Base-by-base conservation (phyloP, 2,113 vertebrate species). In the Coryphaenoides rupestris region DNA sequence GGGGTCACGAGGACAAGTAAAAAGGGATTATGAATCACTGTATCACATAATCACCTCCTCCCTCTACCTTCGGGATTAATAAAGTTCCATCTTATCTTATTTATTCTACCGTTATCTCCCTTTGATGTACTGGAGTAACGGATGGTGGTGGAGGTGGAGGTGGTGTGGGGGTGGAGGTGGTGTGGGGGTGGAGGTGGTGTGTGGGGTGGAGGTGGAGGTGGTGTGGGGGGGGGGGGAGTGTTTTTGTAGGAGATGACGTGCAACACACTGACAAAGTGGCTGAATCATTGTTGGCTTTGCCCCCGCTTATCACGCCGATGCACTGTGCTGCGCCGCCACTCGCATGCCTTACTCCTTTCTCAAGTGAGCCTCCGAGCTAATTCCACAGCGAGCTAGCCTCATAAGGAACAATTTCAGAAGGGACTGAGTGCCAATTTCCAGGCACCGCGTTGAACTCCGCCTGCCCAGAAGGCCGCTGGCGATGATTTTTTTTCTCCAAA, bases 341-440 rank as follows among this genome's bases (percentile, higher is more conserved):
- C 77, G 63, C 61, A 21, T 68, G 79, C 69, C 74, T 77, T 73
- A 74, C 71, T 78, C 73, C 66, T 68, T 67, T 65, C 60, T 65
- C 60, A 69, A 53, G 40, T 52, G 56, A 56, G 62, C 69, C 64
- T 54, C 72, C 75, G 58, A 50, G 70, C 68, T 69, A 74, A 76
- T 55, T 78, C 68, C 17, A 54, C 60, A 63, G 60, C 74, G 71
- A 67, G 67, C 71, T 60, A 57, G 21, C 57, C 73, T 66, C 70
- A 80, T 73, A 69, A 74, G 77, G 62, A 12, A 60, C 72, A 74
- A 66, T 69, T 73, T 74, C 70, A 72, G 74, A 55, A 5, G 24
- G 58, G 77, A 73, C 60, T 63, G 77, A 83, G 75, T 56, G 55
- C 77, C 70, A 54, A 65, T 69, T 80, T 79, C 78, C 76, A 78